These are phyloP conservation scores for Neodontobutis hainanensis DNA, from an alignment of 2,113 vertebrate species.

Conservation along the genomic window DNA sequence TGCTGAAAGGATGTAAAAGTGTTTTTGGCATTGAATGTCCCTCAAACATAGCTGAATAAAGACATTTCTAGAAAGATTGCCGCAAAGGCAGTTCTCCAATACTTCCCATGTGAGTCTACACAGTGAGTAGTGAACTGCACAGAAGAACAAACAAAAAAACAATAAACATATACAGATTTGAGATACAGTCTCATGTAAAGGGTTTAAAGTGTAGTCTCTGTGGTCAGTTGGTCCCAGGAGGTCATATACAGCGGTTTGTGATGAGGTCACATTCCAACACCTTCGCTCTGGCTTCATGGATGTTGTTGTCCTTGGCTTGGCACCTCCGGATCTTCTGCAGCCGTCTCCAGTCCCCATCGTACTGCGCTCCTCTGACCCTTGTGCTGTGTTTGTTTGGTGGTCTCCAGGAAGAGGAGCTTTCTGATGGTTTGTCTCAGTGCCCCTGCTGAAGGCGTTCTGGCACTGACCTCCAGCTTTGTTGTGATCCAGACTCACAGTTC, in stretches of 20 bases:
- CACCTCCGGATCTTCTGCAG: slow-evolving; percentile 40
- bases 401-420: slow-evolving; percentile 55
- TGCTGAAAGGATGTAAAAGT: too few relatives aligned
- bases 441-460: slow-evolving; percentile 6
- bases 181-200: too few relatives aligned
- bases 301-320: slow-evolving; percentile 54
- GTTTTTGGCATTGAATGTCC: too few relatives aligned
- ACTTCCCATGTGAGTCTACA: too few relatives aligned
- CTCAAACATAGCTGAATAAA: too few relatives aligned
- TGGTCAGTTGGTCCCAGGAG: too few relatives aligned
- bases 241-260: slow-evolving; percentile 20
- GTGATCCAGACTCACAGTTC: slow-evolving; percentile 40
- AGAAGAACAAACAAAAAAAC: too few relatives aligned
- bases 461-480: slow-evolving; percentile 18
- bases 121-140: too few relatives aligned
- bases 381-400: slow-evolving; percentile 54
- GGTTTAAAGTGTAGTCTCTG: too few relatives aligned
- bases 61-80: too few relatives aligned
- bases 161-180: too few relatives aligned
- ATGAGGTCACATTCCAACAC: slow-evolving; percentile 44
- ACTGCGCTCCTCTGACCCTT: slow-evolving; percentile 33
- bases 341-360: slow-evolving; percentile 26
- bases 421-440: slow-evolving; percentile 31
- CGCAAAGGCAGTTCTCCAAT: too few relatives aligned
- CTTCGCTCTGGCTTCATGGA: slow-evolving; percentile 30